These are phyloP conservation scores for Potamarius usumacintae DNA, from an alignment of 2,113 vertebrate species.

Conservation along the genomic window DNA sequence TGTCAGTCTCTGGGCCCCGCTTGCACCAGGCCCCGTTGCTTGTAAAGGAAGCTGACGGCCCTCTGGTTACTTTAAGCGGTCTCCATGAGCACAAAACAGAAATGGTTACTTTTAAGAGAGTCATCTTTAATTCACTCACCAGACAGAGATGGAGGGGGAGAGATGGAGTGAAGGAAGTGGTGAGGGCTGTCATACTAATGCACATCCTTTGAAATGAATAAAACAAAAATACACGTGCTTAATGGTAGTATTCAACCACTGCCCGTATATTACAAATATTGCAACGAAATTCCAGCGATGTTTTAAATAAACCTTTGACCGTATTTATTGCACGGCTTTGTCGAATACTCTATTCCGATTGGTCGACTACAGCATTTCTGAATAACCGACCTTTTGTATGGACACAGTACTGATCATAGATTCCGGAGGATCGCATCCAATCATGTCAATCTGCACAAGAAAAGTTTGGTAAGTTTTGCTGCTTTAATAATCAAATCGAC, in stretches of 20 bases:
- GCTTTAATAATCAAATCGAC: no score
- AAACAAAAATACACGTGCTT: no score
- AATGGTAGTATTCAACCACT: neutral
- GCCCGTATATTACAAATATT: no score
- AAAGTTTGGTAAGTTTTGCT: no score
- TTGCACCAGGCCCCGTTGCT: neutral
- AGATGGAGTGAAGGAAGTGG: neutral
- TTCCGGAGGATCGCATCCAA: no score
- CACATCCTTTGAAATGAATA: neutral
- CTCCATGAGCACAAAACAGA: conserved; percentile 29
- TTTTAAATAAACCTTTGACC: neutral
- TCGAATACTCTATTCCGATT: no score
- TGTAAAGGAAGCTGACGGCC: conserved; percentile 11
- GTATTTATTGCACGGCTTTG: neutral
- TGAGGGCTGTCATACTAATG: neutral
- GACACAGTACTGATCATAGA: no score
- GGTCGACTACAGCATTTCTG: no score
- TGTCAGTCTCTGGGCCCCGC: neutral
- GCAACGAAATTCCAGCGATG: no score
- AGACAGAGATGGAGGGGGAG: neutral
- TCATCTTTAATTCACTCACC: conserved; percentile 42
- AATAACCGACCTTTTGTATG: no score
- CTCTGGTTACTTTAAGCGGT: conserved; percentile 58
- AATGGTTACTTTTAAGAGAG: conserved; percentile 23
- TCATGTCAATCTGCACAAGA: no score